Conservation (phyloP, 2,797 vertebrate genomes). For the Bucorvus abyssinicus region DNA sequence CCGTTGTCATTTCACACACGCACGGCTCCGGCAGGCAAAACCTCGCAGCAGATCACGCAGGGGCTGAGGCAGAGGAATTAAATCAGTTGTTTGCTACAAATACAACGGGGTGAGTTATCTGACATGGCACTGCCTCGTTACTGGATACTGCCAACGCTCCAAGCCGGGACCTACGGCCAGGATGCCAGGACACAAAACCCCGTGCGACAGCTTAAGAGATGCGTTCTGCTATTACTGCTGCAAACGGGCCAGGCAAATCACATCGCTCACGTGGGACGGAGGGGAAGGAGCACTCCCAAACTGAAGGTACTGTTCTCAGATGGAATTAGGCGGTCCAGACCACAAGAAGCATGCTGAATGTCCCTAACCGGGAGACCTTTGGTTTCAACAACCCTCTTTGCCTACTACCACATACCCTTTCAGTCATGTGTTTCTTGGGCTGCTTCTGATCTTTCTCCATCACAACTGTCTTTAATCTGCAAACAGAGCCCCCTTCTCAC, state of each 20-base stretch:
- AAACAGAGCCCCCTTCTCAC: neutral
- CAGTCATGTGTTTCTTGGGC: neutral
- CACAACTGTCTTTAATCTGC: neutral
- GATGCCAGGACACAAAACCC: neutral
- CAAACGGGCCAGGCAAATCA: neutral
- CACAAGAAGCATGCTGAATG: neutral
- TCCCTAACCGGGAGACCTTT: neutral
- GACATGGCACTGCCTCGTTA: neutral
- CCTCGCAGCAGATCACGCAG: neutral
- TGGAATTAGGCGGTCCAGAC: neutral
- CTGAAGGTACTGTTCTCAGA: neutral
- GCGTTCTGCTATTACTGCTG: neutral
- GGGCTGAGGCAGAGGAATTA: neutral
- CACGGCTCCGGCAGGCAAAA: conserved; percentile 20
- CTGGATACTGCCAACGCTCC: neutral
- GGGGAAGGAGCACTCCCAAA: neutral
- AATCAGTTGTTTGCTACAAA: conserved; percentile 30
- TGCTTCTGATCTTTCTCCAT: neutral
- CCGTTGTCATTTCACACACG: conserved; percentile 30
- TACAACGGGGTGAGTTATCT: no score
- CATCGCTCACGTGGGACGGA: neutral
- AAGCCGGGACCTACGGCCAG: neutral
- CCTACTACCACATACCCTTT: neutral
- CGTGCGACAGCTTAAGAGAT: neutral
- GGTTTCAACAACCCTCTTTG: neutral